A percentile compares a stretch with the other conserved stretches of the same genome.
These are phyloP conservation scores for Phyllotis vaccarum DNA, from an alignment of 2,797 vertebrate species.

Conservation along the genomic window DNA sequence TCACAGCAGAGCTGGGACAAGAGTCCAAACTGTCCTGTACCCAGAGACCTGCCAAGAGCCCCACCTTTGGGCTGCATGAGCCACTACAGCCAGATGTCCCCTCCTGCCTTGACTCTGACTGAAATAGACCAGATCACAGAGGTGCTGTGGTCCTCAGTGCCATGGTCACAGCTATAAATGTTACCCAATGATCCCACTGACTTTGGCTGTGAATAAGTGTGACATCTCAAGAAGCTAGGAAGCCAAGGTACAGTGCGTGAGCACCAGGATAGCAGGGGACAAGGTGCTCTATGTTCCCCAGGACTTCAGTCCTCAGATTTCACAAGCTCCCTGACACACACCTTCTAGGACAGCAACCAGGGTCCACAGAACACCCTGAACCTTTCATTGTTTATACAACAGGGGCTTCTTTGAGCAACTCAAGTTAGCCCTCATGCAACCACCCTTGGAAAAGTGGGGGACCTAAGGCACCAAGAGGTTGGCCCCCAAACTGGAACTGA, in stretches of 20 bases:
- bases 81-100: background rate
- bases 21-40: background rate
- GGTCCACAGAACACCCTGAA: constrained; percentile 51
- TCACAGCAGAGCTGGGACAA: background rate
- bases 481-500: background rate
- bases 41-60: background rate
- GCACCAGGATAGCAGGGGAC: background rate
- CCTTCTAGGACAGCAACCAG: background rate
- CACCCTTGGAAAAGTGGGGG: background rate
- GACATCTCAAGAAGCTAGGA: background rate
- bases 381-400: constrained; percentile 44
- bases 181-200: background rate
- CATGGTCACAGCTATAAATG: constrained; percentile 44
- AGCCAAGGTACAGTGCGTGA: constrained; percentile 61
- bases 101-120: background rate
- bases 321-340: constrained; percentile 19
- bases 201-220: background rate
- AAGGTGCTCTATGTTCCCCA: background rate
- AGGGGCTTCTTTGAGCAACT: background rate
- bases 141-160: background rate
- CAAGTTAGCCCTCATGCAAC: background rate
- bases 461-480: background rate
- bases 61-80: background rate
- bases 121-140: constrained; percentile 53
- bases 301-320: constrained; percentile 63